Conservation (phyloP, 2,888 invertebrate genomes). For the Drosophila algonquin region DNA sequence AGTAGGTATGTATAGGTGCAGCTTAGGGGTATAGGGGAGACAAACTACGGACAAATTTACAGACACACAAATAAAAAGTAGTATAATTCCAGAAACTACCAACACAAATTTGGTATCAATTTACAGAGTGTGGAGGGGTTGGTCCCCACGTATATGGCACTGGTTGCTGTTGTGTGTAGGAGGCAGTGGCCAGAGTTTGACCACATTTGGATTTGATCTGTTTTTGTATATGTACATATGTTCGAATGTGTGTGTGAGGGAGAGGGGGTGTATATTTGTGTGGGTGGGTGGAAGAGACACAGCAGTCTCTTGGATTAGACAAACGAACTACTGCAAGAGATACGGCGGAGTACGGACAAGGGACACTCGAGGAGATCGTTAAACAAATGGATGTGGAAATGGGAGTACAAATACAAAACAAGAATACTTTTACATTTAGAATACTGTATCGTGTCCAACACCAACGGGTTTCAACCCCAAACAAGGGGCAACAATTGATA, state of each 20-base stretch:
- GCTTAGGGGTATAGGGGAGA: constrained; percentile 41
- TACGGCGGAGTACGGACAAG: constrained; percentile 26
- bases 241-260: constrained; percentile 34
- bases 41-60: constrained; percentile 46
- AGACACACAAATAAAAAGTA: constrained; percentile 49
- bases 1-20: constrained; percentile 49
- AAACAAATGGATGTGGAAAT: constrained; percentile 49
- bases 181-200: constrained; percentile 21
- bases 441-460: constrained; percentile 64
- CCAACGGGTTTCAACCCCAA: constrained; percentile 49
- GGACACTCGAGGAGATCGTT: constrained; percentile 27
- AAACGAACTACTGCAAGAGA: constrained; percentile 55
- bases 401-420: constrained; percentile 36
- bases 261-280: constrained; percentile 11
- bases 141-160: constrained; percentile 20
- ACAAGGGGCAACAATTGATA: constrained; percentile 23
- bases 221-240: constrained; percentile 39
- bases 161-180: constrained; percentile 46
- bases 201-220: constrained; percentile 34
- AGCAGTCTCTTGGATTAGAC: constrained; percentile 56
- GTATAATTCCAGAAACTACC: constrained; percentile 52
- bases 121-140: constrained; percentile 40
- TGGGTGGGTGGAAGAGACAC: constrained; percentile 16
- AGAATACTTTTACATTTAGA: constrained; percentile 41
- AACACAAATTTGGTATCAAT: constrained; percentile 51